Evolutionary conservation across 2,113 vertebrate species (phyloP).

Genomic region (Neodontobutis hainanensis): DNA sequence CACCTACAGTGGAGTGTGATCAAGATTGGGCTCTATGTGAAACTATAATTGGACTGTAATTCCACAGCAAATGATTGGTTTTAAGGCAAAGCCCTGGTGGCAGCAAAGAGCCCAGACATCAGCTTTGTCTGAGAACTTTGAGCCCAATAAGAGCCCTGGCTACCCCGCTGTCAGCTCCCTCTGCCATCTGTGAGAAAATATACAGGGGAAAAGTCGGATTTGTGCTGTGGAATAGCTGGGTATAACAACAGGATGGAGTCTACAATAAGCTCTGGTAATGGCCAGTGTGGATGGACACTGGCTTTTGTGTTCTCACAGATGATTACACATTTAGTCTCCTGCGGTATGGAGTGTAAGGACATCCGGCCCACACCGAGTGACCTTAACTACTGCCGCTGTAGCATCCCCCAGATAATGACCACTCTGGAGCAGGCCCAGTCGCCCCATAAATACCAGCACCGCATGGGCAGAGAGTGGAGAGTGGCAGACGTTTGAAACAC

Average conservation of each 20-base stretch:
- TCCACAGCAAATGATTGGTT: neutral
- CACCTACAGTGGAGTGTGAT: too few relatives aligned
- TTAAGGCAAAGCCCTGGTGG: neutral
- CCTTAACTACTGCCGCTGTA: constrained; percentile 69
- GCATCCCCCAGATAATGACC: constrained; percentile 76
- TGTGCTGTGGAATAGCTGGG: constrained; percentile 54
- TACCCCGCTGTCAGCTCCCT: constrained; percentile 4
- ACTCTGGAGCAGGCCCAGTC: constrained; percentile 63
- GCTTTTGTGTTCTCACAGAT: constrained; percentile 62
- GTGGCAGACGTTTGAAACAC: constrained; percentile 63
- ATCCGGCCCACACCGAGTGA: constrained; percentile 62
- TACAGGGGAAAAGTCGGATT: constrained; percentile 36
- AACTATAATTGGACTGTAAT: too few relatives aligned
- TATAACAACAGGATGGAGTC: constrained; percentile 50
- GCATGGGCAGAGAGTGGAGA: constrained; percentile 52
- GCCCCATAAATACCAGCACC: constrained; percentile 66
- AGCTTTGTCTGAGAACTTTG: constrained; percentile 25
- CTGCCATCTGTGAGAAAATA: constrained; percentile 33
- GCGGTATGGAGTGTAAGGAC: constrained; percentile 52
- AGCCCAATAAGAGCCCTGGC: constrained; percentile 16
- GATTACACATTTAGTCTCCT: constrained; percentile 76
- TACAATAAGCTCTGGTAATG: constrained; percentile 60
- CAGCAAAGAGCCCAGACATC: neutral
- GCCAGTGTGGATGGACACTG: constrained; percentile 49
- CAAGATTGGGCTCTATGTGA: too few relatives aligned